A percentile compares a stretch with the other conserved stretches of the same genome.
These are phyloP conservation scores for Philypnodon macrostomus DNA, from an alignment of 2,797 vertebrate species.

Conservation along the genomic window DNA sequence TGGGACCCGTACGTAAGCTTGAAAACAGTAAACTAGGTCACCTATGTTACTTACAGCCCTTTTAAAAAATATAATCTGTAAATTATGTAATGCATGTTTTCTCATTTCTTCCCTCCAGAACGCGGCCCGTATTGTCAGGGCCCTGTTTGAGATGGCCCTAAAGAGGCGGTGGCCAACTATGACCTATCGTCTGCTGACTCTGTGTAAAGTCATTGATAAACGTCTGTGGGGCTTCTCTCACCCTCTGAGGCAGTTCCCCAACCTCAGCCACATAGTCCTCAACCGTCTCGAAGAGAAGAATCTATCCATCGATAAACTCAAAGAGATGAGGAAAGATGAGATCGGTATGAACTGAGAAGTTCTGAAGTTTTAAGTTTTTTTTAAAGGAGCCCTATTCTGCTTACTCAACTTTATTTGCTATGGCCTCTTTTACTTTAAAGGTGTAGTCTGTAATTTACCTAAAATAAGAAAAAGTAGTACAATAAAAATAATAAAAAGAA, in stretches of 20 bases:
- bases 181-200: conserved; percentile 92
- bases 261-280: conserved; percentile 82
- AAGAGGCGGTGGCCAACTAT: conserved; percentile 95
- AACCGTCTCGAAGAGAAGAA: conserved; percentile 90
- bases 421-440: no score
- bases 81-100: no score
- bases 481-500: no score
- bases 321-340: conserved; percentile 97
- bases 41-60: no score
- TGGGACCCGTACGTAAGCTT: no score
- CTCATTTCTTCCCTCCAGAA: conserved; percentile 75
- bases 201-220: conserved; percentile 96
- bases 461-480: no score
- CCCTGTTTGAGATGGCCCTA: conserved; percentile 94
- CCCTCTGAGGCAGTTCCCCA: conserved; percentile 90
- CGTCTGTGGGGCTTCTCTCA: conserved; percentile 92
- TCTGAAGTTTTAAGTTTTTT: no score
- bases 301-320: conserved; percentile 91
- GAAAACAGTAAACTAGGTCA: no score
- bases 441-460: no score
- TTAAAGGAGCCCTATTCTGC: no score
- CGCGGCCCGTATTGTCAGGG: conserved; percentile 92
- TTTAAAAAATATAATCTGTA: no score
- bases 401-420: no score
- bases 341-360: conserved; percentile 90